Conservation (phyloP, 2,113 vertebrate species). For the Antechinus stuartii region DNA sequence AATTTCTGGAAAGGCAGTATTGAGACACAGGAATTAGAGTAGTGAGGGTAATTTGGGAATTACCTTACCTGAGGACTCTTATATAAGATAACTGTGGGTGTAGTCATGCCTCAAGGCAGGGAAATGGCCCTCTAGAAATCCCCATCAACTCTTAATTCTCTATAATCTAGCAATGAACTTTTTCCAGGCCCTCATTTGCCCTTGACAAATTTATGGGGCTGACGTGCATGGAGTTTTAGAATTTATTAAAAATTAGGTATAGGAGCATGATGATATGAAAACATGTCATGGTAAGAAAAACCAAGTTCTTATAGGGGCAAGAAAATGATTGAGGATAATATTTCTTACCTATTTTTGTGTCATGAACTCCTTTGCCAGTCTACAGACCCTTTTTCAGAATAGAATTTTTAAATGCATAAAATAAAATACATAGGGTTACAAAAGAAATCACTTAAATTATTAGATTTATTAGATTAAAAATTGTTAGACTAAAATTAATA, state of each 20-base stretch:
- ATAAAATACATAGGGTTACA: neutral
- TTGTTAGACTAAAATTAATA: neutral
- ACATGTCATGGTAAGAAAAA: neutral
- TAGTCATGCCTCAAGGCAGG: neutral
- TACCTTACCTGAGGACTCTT: slow-evolving; percentile 42
- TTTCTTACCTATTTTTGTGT: neutral
- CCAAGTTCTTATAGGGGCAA: neutral
- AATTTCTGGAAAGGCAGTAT: slow-evolving; percentile 21
- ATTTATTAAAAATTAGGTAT: neutral
- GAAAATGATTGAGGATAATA: neutral
- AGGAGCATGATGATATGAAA: neutral
- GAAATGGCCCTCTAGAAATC: neutral
- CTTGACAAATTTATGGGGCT: neutral
- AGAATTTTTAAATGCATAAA: neutral
- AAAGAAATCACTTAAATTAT: neutral
- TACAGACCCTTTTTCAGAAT: neutral
- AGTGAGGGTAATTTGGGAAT: slow-evolving; percentile 23
- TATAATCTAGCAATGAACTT: neutral
- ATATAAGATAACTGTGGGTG: neutral
- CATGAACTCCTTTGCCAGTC: neutral
- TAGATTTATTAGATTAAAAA: neutral
- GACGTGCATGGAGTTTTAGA: neutral
- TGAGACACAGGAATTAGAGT: neutral
- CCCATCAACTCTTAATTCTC: neutral
- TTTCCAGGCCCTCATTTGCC: neutral